Evolutionary conservation across 2,113 vertebrate genomes (phyloP).

Genomic region (Ammodramus savannarum): DNA sequence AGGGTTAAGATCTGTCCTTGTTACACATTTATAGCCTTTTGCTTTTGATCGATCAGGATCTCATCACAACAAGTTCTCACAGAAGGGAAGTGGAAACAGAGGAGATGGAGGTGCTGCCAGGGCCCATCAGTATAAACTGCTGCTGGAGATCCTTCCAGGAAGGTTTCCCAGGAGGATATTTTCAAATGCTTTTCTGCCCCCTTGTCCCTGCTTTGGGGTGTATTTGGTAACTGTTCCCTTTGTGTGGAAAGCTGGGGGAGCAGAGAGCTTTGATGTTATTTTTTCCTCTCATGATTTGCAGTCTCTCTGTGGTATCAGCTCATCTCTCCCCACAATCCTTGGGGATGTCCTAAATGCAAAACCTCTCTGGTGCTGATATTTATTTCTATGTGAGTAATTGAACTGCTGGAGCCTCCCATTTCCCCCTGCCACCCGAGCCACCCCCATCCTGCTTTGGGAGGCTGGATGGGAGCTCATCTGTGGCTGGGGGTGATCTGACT

Average conservation of each 20-base stretch:
- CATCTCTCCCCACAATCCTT: not conserved
- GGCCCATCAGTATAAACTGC: not conserved
- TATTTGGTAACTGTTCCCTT: not conserved
- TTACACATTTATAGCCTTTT: not conserved
- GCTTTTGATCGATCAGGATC: not conserved
- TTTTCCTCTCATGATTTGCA: not conserved
- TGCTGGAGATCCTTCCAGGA: not conserved
- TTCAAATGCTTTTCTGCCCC: not conserved
- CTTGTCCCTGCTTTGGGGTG: not conserved
- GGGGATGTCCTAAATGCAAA: not conserved
- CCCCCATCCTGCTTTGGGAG: not conserved
- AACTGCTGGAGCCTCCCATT: not conserved
- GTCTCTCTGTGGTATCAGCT: not conserved
- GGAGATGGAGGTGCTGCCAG: not conserved
- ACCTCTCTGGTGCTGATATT: not conserved
- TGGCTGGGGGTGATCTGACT: not conserved
- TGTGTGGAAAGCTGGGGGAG: not conserved
- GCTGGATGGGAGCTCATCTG: not conserved
- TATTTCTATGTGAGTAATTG: not conserved
- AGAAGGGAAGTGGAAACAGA: not conserved
- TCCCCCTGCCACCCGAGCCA: fast-evolving
- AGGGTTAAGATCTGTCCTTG: not conserved
- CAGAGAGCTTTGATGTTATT: not conserved
- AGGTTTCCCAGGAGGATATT: not conserved
- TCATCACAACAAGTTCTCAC: not conserved